phyloP scores from a whole-genome alignment of 2,797 vertebrate species.

The Eurystomus glaucurus region DNA sequence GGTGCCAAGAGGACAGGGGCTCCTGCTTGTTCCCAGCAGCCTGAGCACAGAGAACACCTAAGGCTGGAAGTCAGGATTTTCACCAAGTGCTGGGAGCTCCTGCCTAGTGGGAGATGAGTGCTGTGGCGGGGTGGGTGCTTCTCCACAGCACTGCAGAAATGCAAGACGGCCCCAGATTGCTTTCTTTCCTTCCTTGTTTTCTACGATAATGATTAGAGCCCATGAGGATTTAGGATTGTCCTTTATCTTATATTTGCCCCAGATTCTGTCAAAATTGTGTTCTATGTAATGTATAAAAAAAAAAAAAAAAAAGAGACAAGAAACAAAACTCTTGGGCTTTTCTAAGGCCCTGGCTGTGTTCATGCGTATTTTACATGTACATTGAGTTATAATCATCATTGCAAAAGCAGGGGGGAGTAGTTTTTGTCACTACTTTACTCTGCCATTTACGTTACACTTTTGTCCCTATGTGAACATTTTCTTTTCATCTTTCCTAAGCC shows the following conservation, averaged over 20 bases:
- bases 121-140: not conserved
- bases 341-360: not conserved
- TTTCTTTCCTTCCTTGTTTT: not conserved
- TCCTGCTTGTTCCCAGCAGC: accelerated
- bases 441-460: not conserved
- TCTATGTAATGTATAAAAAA: not conserved
- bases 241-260: not conserved
- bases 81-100: not conserved
- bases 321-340: not conserved
- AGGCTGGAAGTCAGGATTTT: not conserved
- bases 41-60: not conserved
- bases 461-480: not conserved
- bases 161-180: not conserved
- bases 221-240: not conserved
- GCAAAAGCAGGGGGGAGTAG: not conserved
- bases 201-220: accelerated
- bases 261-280: not conserved
- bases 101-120: not conserved
- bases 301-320: not conserved
- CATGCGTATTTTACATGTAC: not conserved
- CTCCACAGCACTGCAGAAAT: not conserved
- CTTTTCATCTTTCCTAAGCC: conserved; percentile 12
- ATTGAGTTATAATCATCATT: not conserved
- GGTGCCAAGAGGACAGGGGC: accelerated
- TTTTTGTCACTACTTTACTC: not conserved